Evolutionary conservation across 1,140 invertebrate species (phyloP).

Genomic region (Drosophila hydei): DNA sequence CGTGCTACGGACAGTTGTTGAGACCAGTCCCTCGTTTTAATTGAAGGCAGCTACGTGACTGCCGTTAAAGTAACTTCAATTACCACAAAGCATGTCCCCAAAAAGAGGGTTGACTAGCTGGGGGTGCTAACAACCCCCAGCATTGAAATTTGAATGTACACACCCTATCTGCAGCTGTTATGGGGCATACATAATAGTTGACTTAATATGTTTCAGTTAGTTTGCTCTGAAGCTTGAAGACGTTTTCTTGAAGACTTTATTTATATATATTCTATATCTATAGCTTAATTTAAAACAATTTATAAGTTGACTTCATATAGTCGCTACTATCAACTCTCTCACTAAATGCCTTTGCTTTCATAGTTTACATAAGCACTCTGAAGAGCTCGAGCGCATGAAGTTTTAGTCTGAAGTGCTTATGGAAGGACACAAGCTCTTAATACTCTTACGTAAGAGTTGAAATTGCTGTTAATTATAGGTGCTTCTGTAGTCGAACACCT

Average conservation of each 20-base stretch:
- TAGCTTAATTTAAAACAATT: too few relatives aligned
- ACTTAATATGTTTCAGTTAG: constrained; percentile 11
- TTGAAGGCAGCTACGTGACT: constrained; percentile 76
- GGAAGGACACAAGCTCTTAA: too few relatives aligned
- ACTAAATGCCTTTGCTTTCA: too few relatives aligned
- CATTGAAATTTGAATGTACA: constrained; percentile 65
- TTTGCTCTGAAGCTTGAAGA: too few relatives aligned
- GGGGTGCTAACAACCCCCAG: constrained; percentile 34
- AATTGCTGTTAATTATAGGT: neutral
- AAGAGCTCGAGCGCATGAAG: too few relatives aligned
- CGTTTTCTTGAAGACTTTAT: too few relatives aligned
- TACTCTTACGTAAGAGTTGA: neutral
- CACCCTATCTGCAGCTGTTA: constrained; percentile 36
- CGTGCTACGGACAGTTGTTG: constrained; percentile 52
- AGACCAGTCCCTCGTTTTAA: constrained; percentile 65
- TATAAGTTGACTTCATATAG: too few relatives aligned
- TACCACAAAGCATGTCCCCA: constrained; percentile 73
- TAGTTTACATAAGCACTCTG: too few relatives aligned
- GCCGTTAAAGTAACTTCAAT: constrained; percentile 74
- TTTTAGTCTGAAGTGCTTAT: too few relatives aligned
- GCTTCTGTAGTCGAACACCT: neutral
- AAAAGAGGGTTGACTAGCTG: constrained; percentile 31
- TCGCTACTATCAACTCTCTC: too few relatives aligned
- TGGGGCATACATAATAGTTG: constrained; percentile 17
- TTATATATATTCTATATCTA: too few relatives aligned